Percentiles rank a stretch among this genome's conserved stretches.
phyloP scores from a whole-genome alignment of 92 coral and sea anemone species.

The Siderastrea radians region DNA sequence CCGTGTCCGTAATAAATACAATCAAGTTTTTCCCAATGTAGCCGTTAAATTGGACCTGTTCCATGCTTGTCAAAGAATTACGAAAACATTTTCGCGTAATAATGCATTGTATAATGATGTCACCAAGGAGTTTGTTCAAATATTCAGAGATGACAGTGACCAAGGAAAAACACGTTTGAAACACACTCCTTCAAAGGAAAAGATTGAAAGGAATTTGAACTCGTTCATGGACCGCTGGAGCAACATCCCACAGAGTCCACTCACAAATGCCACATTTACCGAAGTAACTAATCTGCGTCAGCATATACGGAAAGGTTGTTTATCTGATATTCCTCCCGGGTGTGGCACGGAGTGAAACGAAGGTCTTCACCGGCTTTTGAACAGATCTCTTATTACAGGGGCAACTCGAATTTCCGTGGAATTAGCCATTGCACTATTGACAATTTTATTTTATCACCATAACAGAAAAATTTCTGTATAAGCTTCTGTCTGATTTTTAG shows the following conservation, averaged over 20 bases:
- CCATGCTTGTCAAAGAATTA: conserved; percentile 66
- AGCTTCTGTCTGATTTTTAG: too few relatives aligned
- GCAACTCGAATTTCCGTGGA: conserved; percentile 32
- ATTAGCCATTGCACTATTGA: conserved; percentile 39
- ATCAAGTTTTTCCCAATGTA: conserved; percentile 37
- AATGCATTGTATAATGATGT: conserved; percentile 27
- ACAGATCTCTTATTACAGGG: conserved; percentile 46
- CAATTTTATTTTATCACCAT: conserved; percentile 25
- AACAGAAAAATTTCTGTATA: conserved; percentile 3
- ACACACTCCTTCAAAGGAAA: conserved; percentile 12
- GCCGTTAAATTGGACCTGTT: conserved; percentile 56
- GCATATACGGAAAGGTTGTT: conserved; percentile 47
- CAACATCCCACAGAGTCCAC: conserved; percentile 11
- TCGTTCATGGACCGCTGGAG: conserved; percentile 13
- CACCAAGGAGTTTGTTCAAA: conserved; percentile 25
- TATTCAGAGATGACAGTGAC: conserved; percentile 43
- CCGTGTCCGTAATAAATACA: conserved; percentile 9
- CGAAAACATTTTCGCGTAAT: conserved; percentile 26
- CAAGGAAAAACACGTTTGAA: conserved; percentile 23
- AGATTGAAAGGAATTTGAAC: conserved; percentile 16
- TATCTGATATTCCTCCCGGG: conserved; percentile 39
- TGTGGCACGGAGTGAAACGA: conserved; percentile 49
- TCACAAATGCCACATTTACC: conserved; percentile 7
- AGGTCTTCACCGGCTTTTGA: conserved; percentile 34
- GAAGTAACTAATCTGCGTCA: conserved; percentile 29